phyloP scores from a whole-genome alignment of 2,888 invertebrate species.

The Andrena marginata region DNA sequence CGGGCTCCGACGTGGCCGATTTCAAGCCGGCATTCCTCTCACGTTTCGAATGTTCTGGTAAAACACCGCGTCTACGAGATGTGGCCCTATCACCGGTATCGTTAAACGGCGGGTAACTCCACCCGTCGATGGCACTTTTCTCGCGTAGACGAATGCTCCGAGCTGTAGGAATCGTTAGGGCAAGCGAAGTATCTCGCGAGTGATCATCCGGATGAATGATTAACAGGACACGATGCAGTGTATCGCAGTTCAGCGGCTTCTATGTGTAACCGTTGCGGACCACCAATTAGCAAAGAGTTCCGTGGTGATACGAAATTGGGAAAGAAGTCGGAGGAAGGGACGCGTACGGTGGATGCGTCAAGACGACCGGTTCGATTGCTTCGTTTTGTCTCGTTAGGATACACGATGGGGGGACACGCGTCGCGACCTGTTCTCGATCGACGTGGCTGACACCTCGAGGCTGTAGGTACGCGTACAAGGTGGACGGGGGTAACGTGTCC shows the following conservation, averaged over 20 bases:
- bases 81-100: conserved; percentile 60
- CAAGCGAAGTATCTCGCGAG: neutral
- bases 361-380: conserved; percentile 59
- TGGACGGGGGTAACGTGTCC: conserved; percentile 71
- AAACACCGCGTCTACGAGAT: conserved; percentile 64
- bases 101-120: conserved; percentile 54
- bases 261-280: neutral
- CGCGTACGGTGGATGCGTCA: conserved; percentile 58
- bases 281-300: conserved; percentile 35
- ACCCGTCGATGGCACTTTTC: conserved; percentile 11
- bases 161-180: neutral
- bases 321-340: conserved; percentile 13
- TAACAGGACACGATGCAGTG: neutral
- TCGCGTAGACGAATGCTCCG: neutral
- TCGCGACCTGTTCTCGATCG: conserved; percentile 72
- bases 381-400: conserved; percentile 75
- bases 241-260: neutral
- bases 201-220: neutral
- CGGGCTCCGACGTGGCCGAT: conserved; percentile 66
- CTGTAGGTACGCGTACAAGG: conserved; percentile 71
- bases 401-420: conserved; percentile 72
- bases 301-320: conserved; percentile 39
- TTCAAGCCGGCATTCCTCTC: conserved; percentile 69
- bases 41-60: conserved; percentile 71
- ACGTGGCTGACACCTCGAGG: conserved; percentile 71